These are phyloP conservation scores for Rhagoletis pomonella DNA, from an alignment of 1,140 invertebrate species.

Conservation along the genomic window DNA sequence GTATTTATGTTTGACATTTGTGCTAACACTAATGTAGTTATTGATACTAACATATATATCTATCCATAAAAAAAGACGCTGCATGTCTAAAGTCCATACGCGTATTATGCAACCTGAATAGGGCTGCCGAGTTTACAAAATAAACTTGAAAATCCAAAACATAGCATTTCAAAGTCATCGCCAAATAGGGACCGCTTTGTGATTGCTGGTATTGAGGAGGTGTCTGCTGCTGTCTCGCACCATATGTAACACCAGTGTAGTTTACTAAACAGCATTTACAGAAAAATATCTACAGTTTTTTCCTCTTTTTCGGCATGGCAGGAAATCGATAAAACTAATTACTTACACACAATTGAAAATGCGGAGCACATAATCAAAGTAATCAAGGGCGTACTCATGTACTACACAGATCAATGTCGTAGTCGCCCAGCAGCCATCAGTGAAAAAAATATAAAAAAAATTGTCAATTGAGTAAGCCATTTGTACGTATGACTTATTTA, in stretches of 20 bases:
- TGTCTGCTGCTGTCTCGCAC: neutral
- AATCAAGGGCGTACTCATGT: neutral
- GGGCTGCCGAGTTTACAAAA: neutral
- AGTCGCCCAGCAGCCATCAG: neutral
- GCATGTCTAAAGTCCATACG: neutral
- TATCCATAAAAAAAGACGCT: neutral
- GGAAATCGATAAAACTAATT: conserved; percentile 48
- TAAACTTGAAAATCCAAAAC: neutral
- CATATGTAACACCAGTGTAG: neutral
- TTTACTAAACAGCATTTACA: too few relatives aligned
- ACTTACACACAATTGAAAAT: conserved; percentile 27
- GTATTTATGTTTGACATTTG: too few relatives aligned
- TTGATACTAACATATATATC: conserved; percentile 25
- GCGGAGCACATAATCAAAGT: conserved; percentile 9
- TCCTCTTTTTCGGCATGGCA: neutral
- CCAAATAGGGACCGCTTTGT: neutral
- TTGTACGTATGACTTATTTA: too few relatives aligned
- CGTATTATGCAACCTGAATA: conserved; percentile 2
- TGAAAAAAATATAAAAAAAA: neutral
- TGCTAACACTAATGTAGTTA: neutral
- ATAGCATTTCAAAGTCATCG: neutral
- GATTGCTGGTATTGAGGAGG: neutral
- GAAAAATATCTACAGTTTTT: too few relatives aligned
- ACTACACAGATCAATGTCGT: neutral
- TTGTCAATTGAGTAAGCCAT: conserved; percentile 17